Evolutionary conservation across 1,140 invertebrate genomes (phyloP).

Genomic region (Saccostrea echinata): DNA sequence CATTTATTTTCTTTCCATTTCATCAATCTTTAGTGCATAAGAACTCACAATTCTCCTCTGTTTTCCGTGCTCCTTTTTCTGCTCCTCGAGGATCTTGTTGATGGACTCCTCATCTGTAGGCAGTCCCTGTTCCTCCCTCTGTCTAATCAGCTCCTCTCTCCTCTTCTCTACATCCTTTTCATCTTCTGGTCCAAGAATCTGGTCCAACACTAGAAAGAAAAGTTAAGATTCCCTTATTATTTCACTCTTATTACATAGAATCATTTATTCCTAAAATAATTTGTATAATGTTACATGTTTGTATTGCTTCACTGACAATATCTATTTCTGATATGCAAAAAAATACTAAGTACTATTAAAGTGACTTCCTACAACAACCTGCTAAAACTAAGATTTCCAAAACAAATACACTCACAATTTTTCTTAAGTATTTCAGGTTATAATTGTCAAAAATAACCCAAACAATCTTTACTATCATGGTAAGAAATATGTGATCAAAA

Average conservation of each 20-base stretch:
- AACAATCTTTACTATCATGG: too few relatives aligned
- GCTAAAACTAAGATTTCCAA: too few relatives aligned
- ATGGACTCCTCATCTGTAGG: constrained; percentile 68
- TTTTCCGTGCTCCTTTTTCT: constrained; percentile 62
- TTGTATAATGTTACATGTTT: too few relatives aligned
- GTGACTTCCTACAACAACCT: too few relatives aligned
- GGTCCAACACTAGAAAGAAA: constrained; percentile 60
- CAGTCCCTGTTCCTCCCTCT: constrained; percentile 71
- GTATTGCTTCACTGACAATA: too few relatives aligned
- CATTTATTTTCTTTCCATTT: not conserved
- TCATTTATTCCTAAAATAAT: too few relatives aligned
- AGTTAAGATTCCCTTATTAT: not conserved
- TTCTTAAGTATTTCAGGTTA: too few relatives aligned
- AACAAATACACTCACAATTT: too few relatives aligned
- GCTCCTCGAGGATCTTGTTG: constrained; percentile 66
- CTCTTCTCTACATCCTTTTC: constrained; percentile 56
- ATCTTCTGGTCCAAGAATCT: constrained; percentile 63
- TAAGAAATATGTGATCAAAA: not conserved
- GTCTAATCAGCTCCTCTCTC: constrained; percentile 63
- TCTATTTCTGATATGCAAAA: too few relatives aligned
- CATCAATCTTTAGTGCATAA: not conserved
- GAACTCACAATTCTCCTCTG: constrained; percentile 64
- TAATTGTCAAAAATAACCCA: too few relatives aligned
- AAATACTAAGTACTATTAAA: too few relatives aligned
- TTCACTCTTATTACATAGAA: not conserved